These are phyloP conservation scores for Ataeniobius toweri DNA, from an alignment of 2,797 vertebrate genomes.

Conservation along the genomic window DNA sequence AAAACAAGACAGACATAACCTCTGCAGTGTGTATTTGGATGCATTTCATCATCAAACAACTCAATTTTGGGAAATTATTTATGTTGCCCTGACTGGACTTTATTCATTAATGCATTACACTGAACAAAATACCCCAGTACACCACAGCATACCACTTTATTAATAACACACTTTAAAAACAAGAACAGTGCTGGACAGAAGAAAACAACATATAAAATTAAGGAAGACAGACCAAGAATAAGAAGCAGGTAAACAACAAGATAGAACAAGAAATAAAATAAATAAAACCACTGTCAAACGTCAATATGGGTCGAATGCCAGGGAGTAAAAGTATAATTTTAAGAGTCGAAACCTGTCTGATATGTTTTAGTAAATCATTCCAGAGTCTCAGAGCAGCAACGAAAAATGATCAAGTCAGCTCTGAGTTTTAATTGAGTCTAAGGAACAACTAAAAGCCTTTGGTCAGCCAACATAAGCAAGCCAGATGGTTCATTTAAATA, in stretches of 20 bases:
- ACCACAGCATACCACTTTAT: background rate
- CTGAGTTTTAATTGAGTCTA: no score
- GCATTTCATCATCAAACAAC: background rate
- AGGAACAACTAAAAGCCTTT: background rate
- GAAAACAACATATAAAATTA: background rate
- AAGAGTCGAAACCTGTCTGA: background rate
- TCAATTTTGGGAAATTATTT: background rate
- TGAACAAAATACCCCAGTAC: background rate
- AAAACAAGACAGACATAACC: background rate
- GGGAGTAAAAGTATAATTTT: background rate
- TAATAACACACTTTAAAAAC: background rate
- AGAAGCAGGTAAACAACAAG: background rate
- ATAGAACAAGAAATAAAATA: background rate
- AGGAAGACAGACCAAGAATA: background rate
- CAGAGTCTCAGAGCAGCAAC: background rate
- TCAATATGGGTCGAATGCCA: background rate
- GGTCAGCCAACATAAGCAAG: background rate
- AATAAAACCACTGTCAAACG: background rate
- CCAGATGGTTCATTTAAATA: background rate
- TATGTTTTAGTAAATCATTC: background rate
- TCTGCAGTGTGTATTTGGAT: background rate
- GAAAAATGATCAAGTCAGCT: background rate
- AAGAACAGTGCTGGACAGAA: background rate
- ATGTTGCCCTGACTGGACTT: background rate
- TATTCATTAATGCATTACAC: no score